Conservation (phyloP, 2,113 vertebrate genomes). For the Siniperca chuatsi region DNA sequence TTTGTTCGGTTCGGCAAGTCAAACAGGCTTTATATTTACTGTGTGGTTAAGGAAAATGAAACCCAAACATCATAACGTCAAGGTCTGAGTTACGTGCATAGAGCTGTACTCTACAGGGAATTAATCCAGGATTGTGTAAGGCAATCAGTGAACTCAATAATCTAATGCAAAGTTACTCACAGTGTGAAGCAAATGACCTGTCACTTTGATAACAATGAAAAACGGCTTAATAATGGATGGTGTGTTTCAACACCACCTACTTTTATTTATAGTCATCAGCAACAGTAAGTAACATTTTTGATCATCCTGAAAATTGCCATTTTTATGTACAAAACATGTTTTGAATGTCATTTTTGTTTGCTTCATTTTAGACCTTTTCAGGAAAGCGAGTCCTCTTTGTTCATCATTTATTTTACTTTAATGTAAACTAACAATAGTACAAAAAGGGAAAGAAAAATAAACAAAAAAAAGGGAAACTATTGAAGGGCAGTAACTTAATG, state of each 20-base stretch:
- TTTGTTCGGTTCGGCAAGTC: conserved; percentile 59
- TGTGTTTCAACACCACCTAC: background rate
- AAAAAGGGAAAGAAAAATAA: background rate
- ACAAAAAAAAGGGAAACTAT: too few relatives aligned
- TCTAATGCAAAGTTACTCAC: conserved; percentile 21
- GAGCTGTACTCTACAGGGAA: conserved; percentile 26
- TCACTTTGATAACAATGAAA: background rate
- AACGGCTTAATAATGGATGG: conserved; percentile 1
- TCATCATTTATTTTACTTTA: background rate
- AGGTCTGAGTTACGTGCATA: conserved; percentile 14
- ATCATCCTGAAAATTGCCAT: background rate
- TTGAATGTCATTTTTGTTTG: background rate
- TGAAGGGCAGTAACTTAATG: background rate
- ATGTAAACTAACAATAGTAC: background rate
- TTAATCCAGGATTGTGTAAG: conserved; percentile 10
- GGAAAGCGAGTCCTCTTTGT: too few relatives aligned
- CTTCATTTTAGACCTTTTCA: background rate
- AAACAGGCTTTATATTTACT: conserved; percentile 62
- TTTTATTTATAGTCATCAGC: background rate
- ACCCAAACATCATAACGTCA: conserved; percentile 42
- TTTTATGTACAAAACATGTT: background rate
- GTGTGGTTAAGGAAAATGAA: conserved; percentile 54
- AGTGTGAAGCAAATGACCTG: background rate
- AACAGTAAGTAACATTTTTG: background rate
- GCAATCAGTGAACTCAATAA: conserved; percentile 24